Percentiles rank a stretch among this genome's conserved stretches.
Evolutionary conservation across 2,113 vertebrate species (phyloP).

Genomic region (Etheostoma spectabile): DNA sequence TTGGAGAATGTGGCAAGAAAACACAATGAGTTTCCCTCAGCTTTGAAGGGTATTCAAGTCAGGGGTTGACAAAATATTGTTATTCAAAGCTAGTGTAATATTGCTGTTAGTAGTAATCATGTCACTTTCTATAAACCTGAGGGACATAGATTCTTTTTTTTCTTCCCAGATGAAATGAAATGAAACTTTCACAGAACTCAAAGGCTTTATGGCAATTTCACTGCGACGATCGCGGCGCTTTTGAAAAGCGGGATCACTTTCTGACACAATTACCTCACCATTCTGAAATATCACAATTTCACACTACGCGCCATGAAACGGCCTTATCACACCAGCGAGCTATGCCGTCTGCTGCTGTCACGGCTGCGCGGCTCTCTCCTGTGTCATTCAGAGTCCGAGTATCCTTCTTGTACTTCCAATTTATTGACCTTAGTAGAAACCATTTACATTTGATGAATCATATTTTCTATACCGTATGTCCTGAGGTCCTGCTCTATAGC

Average conservation of each 20-base stretch:
- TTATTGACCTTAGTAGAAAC: slow-evolving; percentile 30
- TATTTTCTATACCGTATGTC: not conserved
- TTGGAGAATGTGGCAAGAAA: not conserved
- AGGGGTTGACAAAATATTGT: not conserved
- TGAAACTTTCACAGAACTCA: slow-evolving; percentile 13
- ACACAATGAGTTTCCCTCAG: slow-evolving; percentile 22
- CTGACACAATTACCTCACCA: slow-evolving; percentile 48
- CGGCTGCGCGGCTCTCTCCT: not conserved
- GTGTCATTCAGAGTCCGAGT: slow-evolving; percentile 8
- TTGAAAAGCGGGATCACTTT: slow-evolving; percentile 22
- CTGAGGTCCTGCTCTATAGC: slow-evolving; percentile 4
- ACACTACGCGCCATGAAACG: slow-evolving; percentile 40
- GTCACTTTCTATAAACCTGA: not conserved
- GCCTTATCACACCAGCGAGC: slow-evolving; percentile 40
- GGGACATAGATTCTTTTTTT: not conserved
- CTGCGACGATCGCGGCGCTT: not conserved
- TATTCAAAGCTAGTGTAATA: not conserved
- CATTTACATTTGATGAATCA: slow-evolving; percentile 14
- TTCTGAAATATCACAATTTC: slow-evolving; percentile 57
- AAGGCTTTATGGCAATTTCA: slow-evolving; percentile 4
- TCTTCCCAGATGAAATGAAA: slow-evolving; percentile 6
- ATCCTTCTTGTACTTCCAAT: not conserved
- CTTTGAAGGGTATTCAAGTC: not conserved
- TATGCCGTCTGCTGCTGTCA: slow-evolving; percentile 16
- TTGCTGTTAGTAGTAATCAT: not conserved